Percentiles rank a stretch among this genome's conserved stretches.
These are phyloP conservation scores for Calidris pygmaea DNA, from an alignment of 2,113 vertebrate genomes.

Conservation along the genomic window DNA sequence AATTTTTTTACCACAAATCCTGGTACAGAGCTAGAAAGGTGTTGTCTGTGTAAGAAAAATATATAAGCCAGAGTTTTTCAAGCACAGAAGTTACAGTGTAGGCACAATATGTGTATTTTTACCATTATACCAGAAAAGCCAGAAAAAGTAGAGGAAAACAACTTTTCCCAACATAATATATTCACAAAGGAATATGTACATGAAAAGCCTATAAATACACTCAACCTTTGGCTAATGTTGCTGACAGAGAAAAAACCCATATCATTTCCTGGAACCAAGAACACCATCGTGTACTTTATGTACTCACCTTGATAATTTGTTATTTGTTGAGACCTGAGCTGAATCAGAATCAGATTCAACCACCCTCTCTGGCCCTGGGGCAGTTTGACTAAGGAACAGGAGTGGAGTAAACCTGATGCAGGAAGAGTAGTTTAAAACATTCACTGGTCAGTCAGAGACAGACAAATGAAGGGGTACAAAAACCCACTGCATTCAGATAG, in stretches of 20 bases:
- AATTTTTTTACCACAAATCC: not conserved
- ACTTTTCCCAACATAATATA: not conserved
- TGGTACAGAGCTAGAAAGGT: not conserved
- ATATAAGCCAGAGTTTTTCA: not conserved
- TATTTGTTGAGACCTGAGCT: not conserved
- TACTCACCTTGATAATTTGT: not conserved
- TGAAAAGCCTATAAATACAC: not conserved
- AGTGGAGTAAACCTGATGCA: not conserved
- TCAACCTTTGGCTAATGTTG: not conserved
- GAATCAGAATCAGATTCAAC: conserved; percentile 14
- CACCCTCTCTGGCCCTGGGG: not conserved
- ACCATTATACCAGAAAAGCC: not conserved
- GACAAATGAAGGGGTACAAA: not conserved
- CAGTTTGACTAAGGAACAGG: not conserved
- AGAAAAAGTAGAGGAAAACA: not conserved
- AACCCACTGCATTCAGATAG: rapidly evolving
- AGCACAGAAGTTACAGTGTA: not conserved
- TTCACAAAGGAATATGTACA: not conserved
- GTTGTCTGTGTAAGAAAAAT: not conserved
- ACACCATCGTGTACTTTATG: not conserved
- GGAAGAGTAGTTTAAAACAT: not conserved
- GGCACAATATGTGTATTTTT: not conserved
- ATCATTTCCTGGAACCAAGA: not conserved
- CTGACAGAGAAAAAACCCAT: not conserved
- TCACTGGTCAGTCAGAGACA: not conserved